Evolutionary conservation across 2,888 invertebrate genomes (phyloP).

Genomic region (Drosophila greeni): DNA sequence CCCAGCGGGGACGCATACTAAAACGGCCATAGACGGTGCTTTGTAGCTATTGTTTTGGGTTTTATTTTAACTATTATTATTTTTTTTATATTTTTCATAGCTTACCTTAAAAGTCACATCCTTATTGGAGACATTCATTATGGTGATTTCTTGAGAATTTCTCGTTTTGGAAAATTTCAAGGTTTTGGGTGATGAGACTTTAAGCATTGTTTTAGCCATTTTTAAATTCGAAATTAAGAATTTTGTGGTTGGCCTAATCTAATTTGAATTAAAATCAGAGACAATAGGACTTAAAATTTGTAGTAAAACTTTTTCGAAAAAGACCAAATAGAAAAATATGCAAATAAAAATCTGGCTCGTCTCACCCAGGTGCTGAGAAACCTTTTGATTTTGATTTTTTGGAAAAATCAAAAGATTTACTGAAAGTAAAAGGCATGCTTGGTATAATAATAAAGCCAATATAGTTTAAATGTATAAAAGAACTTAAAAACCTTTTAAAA

Average conservation of each 20-base stretch:
- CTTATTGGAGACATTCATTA: constrained; percentile 6
- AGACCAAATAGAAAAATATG: background rate
- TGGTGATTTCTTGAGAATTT: background rate
- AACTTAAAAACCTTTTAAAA: background rate
- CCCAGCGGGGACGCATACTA: constrained; percentile 25
- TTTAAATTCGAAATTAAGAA: background rate
- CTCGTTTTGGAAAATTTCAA: constrained; percentile 16
- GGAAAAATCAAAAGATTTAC: background rate
- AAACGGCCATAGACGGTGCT: constrained; percentile 31
- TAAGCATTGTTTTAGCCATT: constrained; percentile 1
- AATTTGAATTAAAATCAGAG: background rate
- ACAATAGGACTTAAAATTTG: constrained; percentile 5
- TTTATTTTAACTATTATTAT: background rate
- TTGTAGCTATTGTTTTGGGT: constrained; percentile 17
- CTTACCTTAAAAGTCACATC: constrained; percentile 34
- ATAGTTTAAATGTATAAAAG: too few species aligned
- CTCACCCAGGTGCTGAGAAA: background rate
- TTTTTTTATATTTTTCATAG: background rate
- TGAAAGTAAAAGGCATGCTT: background rate
- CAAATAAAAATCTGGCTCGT: background rate
- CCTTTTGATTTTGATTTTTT: background rate
- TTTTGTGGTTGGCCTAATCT: background rate
- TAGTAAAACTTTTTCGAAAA: background rate
- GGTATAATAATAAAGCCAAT: too few species aligned
- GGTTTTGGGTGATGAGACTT: constrained; percentile 4